Conservation (phyloP, 2,797 vertebrate species). For the Harpagifer antarcticus region DNA sequence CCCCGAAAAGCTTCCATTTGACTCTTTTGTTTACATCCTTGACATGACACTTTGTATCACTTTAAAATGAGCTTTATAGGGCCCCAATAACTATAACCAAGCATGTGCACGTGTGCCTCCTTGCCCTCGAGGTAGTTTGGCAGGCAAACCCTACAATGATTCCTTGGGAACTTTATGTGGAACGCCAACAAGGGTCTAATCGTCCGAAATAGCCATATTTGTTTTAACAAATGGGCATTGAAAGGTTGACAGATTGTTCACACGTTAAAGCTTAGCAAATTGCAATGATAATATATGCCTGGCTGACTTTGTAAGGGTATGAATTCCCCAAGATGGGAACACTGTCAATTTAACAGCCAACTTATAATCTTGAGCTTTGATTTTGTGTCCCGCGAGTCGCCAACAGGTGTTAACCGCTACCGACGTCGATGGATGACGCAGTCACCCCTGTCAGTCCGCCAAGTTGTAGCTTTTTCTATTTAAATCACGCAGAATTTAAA, state of each 20-base stretch:
- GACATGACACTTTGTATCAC: too few relatives aligned
- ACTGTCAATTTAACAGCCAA: background rate
- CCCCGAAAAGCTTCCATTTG: too few relatives aligned
- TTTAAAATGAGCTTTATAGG: too few relatives aligned
- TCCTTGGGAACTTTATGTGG: background rate
- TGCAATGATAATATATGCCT: background rate
- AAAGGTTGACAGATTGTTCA: background rate
- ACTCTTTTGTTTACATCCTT: too few relatives aligned
- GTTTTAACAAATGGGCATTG: background rate
- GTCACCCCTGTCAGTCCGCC: slow-evolving; percentile 4
- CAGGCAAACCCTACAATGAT: background rate
- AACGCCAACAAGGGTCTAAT: background rate
- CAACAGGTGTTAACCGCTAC: slow-evolving; percentile 9
- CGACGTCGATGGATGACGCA: background rate
- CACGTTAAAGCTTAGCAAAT: background rate
- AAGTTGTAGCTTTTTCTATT: background rate
- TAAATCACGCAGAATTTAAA: background rate
- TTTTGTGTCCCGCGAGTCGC: background rate
- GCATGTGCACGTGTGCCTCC: too few relatives aligned
- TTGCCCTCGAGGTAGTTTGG: background rate
- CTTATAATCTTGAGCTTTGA: slow-evolving; percentile 11
- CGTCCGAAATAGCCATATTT: background rate
- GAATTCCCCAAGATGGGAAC: background rate
- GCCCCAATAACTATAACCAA: too few relatives aligned
- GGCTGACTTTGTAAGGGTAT: background rate